phyloP scores from a whole-genome alignment of 2,797 vertebrate genomes.

The Melopsittacus undulatus region DNA sequence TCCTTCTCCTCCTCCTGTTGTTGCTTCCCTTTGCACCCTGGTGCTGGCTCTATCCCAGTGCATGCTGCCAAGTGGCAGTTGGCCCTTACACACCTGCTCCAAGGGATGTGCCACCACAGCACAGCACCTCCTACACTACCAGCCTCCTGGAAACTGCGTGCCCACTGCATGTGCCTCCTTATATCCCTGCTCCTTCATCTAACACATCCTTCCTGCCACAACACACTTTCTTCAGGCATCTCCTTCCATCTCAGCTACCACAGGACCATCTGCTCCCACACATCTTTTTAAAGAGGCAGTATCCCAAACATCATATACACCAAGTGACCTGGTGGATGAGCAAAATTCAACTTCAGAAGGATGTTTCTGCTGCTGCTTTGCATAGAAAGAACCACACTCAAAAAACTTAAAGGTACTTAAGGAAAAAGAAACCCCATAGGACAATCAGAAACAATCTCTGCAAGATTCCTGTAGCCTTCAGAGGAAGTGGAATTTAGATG shows the following conservation, averaged over 20 bases:
- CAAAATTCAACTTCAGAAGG: background rate
- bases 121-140: background rate
- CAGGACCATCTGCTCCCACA: background rate
- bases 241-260: background rate
- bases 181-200: background rate
- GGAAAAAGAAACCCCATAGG: background rate
- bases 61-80: background rate
- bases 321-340: background rate
- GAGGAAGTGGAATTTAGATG: background rate
- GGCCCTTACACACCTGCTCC: constrained; percentile 52
- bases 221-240: background rate
- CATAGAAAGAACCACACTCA: background rate
- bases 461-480: background rate
- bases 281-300: background rate
- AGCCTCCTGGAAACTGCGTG: background rate
- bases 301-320: background rate
- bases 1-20: background rate
- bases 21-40: constrained; percentile 6
- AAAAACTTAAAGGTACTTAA: background rate
- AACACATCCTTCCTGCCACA: constrained; percentile 1
- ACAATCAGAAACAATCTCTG: background rate
- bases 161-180: background rate
- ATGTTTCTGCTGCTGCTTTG: background rate
- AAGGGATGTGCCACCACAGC: background rate
- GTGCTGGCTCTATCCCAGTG: constrained; percentile 22